A percentile compares a stretch with the other conserved stretches of the same genome.
These are phyloP conservation scores for Edolisoma coerulescens DNA, from an alignment of 2,113 vertebrate species.

Conservation along the genomic window DNA sequence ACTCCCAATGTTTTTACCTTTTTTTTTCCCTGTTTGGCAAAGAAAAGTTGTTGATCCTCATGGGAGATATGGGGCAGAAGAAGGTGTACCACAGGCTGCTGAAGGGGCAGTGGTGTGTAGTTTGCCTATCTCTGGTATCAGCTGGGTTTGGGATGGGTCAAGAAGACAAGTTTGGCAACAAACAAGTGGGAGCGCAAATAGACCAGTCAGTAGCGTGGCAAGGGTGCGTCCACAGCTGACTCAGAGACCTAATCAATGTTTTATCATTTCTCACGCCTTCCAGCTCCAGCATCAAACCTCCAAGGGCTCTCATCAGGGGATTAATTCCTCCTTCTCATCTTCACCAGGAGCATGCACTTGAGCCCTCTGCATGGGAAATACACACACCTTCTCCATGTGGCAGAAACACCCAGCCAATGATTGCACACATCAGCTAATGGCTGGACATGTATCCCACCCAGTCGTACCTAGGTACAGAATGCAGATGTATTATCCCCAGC, in stretches of 20 bases:
- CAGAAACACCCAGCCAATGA: neutral
- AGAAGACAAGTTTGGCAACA: neutral
- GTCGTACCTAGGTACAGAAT: neutral
- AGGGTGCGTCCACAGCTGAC: neutral
- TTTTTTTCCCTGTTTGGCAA: neutral
- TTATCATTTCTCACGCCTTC: neutral
- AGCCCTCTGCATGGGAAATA: neutral
- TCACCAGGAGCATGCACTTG: neutral
- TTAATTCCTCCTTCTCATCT: neutral
- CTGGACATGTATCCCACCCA: neutral
- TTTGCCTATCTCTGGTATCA: neutral
- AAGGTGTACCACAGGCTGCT: neutral
- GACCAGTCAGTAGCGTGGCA: neutral
- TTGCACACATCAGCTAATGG: neutral
- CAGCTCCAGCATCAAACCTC: neutral
- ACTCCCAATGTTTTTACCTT: neutral
- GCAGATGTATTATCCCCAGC: neutral
- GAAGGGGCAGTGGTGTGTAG: neutral
- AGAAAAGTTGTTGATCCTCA: neutral
- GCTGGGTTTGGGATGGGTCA: neutral
- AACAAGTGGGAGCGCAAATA: neutral
- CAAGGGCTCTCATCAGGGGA: neutral
- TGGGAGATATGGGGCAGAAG: neutral
- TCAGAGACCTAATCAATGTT: constrained; percentile 16
- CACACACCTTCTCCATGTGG: neutral